A percentile compares a stretch with the other conserved stretches of the same genome.
Evolutionary conservation across 2,797 vertebrate species (phyloP).

Genomic region (Chrysocyon brachyurus): DNA sequence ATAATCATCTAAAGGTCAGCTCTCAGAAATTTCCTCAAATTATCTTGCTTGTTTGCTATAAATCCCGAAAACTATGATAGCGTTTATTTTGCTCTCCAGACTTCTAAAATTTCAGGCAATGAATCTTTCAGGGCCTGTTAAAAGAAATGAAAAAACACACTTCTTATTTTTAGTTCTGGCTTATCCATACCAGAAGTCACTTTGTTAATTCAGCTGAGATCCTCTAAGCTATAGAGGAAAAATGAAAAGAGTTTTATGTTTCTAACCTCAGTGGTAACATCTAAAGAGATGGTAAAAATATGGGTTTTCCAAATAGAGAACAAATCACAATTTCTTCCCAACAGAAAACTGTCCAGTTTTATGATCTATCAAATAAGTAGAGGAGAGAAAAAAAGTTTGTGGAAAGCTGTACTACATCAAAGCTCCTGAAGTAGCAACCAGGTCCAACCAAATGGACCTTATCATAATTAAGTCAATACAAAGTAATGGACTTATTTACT

Average conservation of each 20-base stretch:
- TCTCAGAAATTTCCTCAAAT: slow-evolving; percentile 44
- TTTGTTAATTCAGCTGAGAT: slow-evolving; percentile 32
- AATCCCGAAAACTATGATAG: slow-evolving; percentile 4
- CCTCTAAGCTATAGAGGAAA: not conserved
- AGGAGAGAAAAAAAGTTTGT: not conserved
- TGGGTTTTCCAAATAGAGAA: slow-evolving; percentile 31
- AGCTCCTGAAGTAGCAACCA: not conserved
- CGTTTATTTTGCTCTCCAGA: slow-evolving; percentile 45
- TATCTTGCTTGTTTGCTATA: slow-evolving; percentile 28
- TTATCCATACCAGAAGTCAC: slow-evolving; percentile 17
- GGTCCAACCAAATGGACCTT: not conserved
- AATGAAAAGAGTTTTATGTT: not conserved
- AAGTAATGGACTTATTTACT: not conserved
- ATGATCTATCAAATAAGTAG: not conserved
- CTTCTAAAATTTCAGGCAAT: slow-evolving; percentile 37
- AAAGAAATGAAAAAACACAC: not conserved
- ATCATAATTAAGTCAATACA: not conserved
- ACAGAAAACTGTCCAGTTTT: not conserved
- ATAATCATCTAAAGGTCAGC: not conserved
- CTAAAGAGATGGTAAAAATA: slow-evolving; percentile 16
- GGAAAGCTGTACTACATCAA: not conserved
- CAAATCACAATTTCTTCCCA: slow-evolving; percentile 7
- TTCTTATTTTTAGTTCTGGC: not conserved
- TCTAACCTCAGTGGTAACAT: slow-evolving; percentile 16
- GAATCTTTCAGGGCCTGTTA: not conserved